Conservation (phyloP, 1,140 invertebrate species). For the Leptonema lineaticorne region DNA sequence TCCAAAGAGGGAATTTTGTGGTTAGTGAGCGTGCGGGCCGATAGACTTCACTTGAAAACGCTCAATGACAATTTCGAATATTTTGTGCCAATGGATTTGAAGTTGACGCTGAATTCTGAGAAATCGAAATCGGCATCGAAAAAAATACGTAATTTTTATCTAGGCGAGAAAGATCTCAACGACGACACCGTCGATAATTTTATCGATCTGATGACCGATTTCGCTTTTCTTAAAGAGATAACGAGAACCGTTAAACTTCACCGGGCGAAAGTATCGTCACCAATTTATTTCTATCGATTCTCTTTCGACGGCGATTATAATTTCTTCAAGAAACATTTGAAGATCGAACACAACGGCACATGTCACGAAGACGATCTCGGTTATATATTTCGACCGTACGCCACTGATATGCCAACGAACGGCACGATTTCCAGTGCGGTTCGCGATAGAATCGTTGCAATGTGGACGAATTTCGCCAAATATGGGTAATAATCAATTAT, state of each 20-base stretch:
- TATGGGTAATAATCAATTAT: slow-evolving; percentile 48
- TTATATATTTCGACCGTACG: slow-evolving; percentile 50
- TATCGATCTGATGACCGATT: slow-evolving; percentile 49
- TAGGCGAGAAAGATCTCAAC: slow-evolving; percentile 44
- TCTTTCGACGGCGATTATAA: slow-evolving; percentile 52
- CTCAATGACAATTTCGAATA: slow-evolving; percentile 47
- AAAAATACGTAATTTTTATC: slow-evolving; percentile 48
- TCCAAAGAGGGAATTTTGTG: slow-evolving; percentile 44
- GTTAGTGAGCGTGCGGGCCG: not conserved
- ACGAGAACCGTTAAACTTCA: slow-evolving; percentile 48
- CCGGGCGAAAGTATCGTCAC: slow-evolving; percentile 39
- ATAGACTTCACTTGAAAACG: slow-evolving; percentile 35
- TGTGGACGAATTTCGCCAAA: slow-evolving; percentile 60
- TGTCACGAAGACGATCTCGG: slow-evolving; percentile 52
- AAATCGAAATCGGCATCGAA: slow-evolving; percentile 46
- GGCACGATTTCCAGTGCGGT: slow-evolving; percentile 46
- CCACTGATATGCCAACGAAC: slow-evolving; percentile 43
- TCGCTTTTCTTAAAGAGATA: slow-evolving; percentile 45
- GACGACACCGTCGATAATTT: slow-evolving; percentile 45
- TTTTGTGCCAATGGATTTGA: slow-evolving; percentile 47
- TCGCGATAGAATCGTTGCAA: slow-evolving; percentile 50
- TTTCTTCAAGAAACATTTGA: slow-evolving; percentile 42
- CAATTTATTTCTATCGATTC: slow-evolving; percentile 54
- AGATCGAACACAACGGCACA: slow-evolving; percentile 40
- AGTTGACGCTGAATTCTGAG: slow-evolving; percentile 45